Evolutionary conservation across 2,888 invertebrate species (phyloP), one percentile per base, ranked within the genome.

Genomic region (Cephalotes varians): DNA sequence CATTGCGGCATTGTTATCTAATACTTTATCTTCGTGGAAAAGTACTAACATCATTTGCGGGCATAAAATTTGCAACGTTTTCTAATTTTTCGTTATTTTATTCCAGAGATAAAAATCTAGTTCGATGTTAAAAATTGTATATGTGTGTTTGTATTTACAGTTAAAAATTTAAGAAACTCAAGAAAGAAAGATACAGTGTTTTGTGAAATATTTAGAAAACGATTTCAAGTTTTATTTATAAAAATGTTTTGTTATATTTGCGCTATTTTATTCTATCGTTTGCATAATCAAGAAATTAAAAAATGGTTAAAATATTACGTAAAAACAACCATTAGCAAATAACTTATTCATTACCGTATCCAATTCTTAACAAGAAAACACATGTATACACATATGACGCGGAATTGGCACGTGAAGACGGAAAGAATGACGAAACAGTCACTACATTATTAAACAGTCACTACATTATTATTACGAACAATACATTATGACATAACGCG

Each of bases 1-100:
- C 54, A 67, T 74, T 60, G 73, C 56, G 15, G 28, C n/a, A 58
- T 28, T 51, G 37, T n/a, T 37, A 47, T 64, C 37, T 40, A 56
- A 71, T n/a, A 2, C 0, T 21, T 40, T 31, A 40, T 31, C 25
- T 64, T 25, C 2, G 51, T 18, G 77, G 12, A 73, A 69, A 77
- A 65, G 40, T 15, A 54, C 9, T n/a, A n/a, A 10, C 6, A 37
- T 28, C 5, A 7, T 51, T 67, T 21, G 21, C 51, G n/a, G 40
- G 15, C 2, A 5, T 37, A n/a, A 25, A 31, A 21, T 1, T 34
- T 4, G 6, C 18, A 28, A 28, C 31, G 3, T 25, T 49, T 49
- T 49, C n/a, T 6, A 25, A 25, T 60, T 3, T n/a, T n/a, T 44
- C 7, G 12, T 25, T 25, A 2, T 37, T 15, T 2, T 21, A 7